Evolutionary conservation across 1,140 invertebrate genomes (phyloP).

Genomic region (Gyrodactylus bullatarudis): DNA sequence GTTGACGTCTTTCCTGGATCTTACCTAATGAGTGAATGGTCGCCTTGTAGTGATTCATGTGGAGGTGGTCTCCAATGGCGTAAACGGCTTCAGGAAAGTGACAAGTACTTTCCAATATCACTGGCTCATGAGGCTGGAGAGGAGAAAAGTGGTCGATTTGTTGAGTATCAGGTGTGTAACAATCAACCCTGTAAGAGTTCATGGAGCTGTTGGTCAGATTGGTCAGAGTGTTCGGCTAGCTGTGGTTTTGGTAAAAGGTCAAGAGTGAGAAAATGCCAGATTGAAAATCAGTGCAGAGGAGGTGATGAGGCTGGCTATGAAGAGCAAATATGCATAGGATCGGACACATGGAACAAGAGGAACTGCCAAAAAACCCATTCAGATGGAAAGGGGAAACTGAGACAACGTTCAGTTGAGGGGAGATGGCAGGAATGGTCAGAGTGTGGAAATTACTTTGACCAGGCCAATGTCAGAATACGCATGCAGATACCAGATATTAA

Average conservation of each 20-base stretch:
- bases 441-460: neutral
- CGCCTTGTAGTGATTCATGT: neutral
- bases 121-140: too few relatives aligned
- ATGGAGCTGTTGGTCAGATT: too few relatives aligned
- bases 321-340: neutral
- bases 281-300: neutral
- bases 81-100: neutral
- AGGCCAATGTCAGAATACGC: neutral
- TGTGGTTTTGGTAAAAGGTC: neutral
- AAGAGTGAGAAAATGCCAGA: neutral
- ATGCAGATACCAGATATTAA: too few relatives aligned
- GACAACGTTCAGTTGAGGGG: too few relatives aligned
- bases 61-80: neutral
- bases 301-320: neutral
- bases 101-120: neutral
- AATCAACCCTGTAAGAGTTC: too few relatives aligned
- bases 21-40: neutral
- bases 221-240: neutral
- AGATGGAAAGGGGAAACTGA: neutral
- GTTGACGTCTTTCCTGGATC: neutral
- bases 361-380: neutral
- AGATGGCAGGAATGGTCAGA: too few relatives aligned
- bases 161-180: too few relatives aligned
- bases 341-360: neutral
- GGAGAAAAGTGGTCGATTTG: too few relatives aligned